Evolutionary conservation across 2,797 vertebrate genomes (phyloP), one percentile per base, ranked within the genome.

Genomic region (Columba guinea): DNA sequence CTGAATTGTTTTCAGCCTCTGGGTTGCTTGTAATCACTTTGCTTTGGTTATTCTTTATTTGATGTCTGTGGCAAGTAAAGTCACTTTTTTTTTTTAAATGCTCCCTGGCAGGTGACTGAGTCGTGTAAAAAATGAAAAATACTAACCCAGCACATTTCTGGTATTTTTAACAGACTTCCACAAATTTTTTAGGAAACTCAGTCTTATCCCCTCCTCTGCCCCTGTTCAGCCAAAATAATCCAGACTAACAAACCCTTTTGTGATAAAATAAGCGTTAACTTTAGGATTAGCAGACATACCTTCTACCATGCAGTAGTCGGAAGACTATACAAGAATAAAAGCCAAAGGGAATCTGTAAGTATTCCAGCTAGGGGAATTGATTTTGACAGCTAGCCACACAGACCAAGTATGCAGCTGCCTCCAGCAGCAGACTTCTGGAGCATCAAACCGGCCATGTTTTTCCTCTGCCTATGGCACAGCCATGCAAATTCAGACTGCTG

Each of bases 1-100:
- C 62, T 90, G 75, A 82, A 87, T 90, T 64, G 84, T 92, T 95
- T 95, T 75, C 68, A 80, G 68, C 80, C 88, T 87, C 78, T 89
- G 51, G 64, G 78, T 92, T 95, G 41, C 73, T 95, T 95, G 86
- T 89, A 95, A 95, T 80, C 9, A 0, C 44, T 95, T 92, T 95
- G 51, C 51, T 96, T 94, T 85, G 91, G 35, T 94, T 89, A 73
- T 83, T 95, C 64, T 32, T 87, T 94, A 84, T 96, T 94, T 92
- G 71, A 92, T 89, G 71, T 94, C 76, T 90, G 28, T 89, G 83
- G 70, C 71, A 95, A 65, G 59, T 6, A 86, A 81, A 83, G 28
- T 44, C 3, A 52, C 28, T 37, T 37, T 58, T 56, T n/a, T 30
- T 84, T 73, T 77, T 68, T 30, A 0, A 8, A 37, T 87, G 39